phyloP scores from a whole-genome alignment of 2,888 invertebrate species.

The Ariolimax columbianus region DNA sequence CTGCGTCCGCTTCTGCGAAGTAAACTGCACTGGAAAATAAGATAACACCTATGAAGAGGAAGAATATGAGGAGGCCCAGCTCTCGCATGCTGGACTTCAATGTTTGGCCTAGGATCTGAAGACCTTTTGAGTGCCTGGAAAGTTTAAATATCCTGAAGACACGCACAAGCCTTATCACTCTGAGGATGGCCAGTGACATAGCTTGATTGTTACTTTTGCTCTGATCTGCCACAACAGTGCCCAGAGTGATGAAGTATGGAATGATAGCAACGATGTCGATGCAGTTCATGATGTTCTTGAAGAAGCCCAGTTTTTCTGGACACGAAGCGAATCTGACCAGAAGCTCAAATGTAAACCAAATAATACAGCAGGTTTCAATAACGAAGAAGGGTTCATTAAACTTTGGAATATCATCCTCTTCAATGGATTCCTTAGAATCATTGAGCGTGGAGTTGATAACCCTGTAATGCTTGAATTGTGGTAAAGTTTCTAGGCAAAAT shows the following conservation, averaged over 20 bases:
- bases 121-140: constrained; percentile 99
- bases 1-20: constrained; percentile 95
- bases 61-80: constrained; percentile 99
- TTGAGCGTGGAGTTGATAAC: constrained; percentile 76
- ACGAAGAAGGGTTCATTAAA: constrained; percentile 99
- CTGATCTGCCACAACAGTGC: constrained; percentile 98
- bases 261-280: constrained; percentile 99
- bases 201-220: constrained; percentile 78
- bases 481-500: constrained; percentile 99
- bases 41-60: constrained; percentile 98
- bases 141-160: constrained; percentile 99
- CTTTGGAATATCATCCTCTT: constrained; percentile 97
- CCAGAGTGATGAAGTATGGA: constrained; percentile 99
- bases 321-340: constrained; percentile 98
- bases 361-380: constrained; percentile 99
- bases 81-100: constrained; percentile 99
- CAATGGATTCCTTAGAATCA: constrained; percentile 82
- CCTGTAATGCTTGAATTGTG: constrained; percentile 99
- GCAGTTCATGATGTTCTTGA: constrained; percentile 99
- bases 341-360: constrained; percentile 97
- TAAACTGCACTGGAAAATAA: constrained; percentile 96
- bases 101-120: constrained; percentile 98
- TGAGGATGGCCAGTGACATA: constrained; percentile 90
- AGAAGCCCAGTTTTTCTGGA: constrained; percentile 99
- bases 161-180: constrained; percentile 98